Base-by-base conservation (phyloP, 1,140 invertebrate species). In the Drosophila tristis region DNA sequence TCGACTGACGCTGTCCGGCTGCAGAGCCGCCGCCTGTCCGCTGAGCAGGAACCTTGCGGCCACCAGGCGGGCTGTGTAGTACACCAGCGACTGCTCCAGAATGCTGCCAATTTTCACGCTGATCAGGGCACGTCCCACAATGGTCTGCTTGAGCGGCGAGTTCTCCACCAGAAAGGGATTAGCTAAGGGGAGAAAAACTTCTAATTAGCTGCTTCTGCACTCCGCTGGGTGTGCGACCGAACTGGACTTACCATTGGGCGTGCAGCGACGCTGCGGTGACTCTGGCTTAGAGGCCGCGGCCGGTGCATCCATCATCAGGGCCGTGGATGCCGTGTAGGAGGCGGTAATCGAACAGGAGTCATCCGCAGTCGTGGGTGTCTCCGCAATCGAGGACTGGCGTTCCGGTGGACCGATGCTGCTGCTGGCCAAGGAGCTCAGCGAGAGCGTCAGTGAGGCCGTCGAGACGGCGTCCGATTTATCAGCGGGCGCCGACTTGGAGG, bases 1-100 rank as follows among this genome's bases (percentile, higher is more conserved):
- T 15, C 97, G 93, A 15, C 96, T 95, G 31, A 92, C 92, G 60
- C 93, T 93, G 80, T 97, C 96, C 5, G 94, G 90, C 42, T 96
- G 93, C 56, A 95, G 90, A 25, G 92, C 91, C 2, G 93, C 93
- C 23, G 93, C 92, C 49, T 78, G 85, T 43, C 96, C 96, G 29
- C 93, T 93, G 11, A 98, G 92, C 13, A 98, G 91, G 91, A 97
- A 98, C 8, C 91, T 76, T 4, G 87, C 90, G 9, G 90, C 66
- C 5, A 92, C 78, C 31, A 92, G 59, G 20, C 91, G 90, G 9
- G 78, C 63, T 15, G 91, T 92, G 50, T 92, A 92, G 50, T 78
- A 74, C 5, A 92, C 56, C 23, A 92, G 6, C 2, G 84, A 58
- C 67, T 92, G 91, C 55, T 92, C 91, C 54, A 81, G 72, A n/a